These are phyloP conservation scores for Gorilla gorilla DNA, from an alignment of 2,113 vertebrate genomes.

Conservation along the genomic window DNA sequence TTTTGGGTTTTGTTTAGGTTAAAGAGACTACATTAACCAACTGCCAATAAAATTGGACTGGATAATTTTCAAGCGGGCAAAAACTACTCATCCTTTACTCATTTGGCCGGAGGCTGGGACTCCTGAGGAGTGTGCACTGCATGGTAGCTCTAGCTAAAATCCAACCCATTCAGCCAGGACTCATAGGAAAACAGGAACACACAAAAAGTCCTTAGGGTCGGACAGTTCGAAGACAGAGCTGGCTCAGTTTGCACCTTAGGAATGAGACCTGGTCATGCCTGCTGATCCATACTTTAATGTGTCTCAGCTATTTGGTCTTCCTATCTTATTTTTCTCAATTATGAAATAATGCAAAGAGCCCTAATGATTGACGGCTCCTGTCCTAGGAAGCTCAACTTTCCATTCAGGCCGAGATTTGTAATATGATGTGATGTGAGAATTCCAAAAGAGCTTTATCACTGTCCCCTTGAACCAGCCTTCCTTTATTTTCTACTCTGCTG, in stretches of 20 bases:
- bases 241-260: not conserved
- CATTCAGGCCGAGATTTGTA: not conserved
- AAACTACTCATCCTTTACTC: not conserved
- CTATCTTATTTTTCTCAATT: not conserved
- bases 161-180: not conserved
- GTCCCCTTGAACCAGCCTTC: not conserved
- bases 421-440: not conserved
- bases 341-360: not conserved
- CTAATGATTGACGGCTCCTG: not conserved
- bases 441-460: not conserved
- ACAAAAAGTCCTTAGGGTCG: not conserved
- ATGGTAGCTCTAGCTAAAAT: not conserved
- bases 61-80: not conserved
- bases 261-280: not conserved
- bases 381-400: not conserved
- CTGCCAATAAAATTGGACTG: not conserved
- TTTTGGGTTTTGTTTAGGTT: constrained; percentile 23
- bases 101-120: not conserved
- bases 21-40: not conserved
- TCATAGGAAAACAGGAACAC: not conserved
- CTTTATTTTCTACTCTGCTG: not conserved
- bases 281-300: not conserved
- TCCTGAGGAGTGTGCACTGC: not conserved
- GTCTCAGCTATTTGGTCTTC: not conserved
- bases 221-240: not conserved